phyloP scores from a whole-genome alignment of 53 echinoderm and acorn worm species.

The Zoroaster sp. region DNA sequence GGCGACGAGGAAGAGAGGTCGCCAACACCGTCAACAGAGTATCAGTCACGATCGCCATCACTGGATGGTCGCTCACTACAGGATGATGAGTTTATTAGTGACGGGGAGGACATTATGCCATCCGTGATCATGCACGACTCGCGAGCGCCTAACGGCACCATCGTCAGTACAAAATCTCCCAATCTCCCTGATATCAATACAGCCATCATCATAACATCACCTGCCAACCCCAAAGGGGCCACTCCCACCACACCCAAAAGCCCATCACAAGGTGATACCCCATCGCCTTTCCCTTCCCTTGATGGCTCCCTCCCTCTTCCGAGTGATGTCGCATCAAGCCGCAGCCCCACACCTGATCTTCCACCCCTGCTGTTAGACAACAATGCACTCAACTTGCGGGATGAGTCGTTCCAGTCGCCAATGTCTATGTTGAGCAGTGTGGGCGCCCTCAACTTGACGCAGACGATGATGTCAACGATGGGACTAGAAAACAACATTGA shows the following conservation, averaged over 20 bases:
- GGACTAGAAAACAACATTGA: slow-evolving; percentile 73
- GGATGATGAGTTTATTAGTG: slow-evolving; percentile 43
- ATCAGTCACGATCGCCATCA: slow-evolving; percentile 22
- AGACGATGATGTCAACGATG: slow-evolving; percentile 76
- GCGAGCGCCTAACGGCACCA: neutral
- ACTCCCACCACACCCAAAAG: too few species aligned
- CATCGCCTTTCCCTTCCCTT: neutral
- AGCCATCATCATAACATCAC: neutral
- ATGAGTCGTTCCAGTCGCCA: neutral
- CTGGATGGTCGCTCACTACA: neutral
- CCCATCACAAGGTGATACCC: neutral
- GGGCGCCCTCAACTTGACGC: slow-evolving; percentile 77
- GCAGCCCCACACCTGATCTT: slow-evolving; percentile 19
- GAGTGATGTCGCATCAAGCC: slow-evolving; percentile 5
- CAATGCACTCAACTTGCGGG: neutral
- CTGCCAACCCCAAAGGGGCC: neutral
- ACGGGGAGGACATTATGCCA: slow-evolving; percentile 11
- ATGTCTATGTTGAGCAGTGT: slow-evolving; percentile 64
- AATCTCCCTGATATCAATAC: slow-evolving; percentile 7
- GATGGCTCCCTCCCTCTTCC: slow-evolving; percentile 44
- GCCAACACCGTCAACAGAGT: slow-evolving; percentile 16
- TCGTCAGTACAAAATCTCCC: neutral
- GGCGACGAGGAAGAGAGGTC: neutral
- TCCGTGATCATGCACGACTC: slow-evolving; percentile 10
- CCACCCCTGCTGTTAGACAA: neutral